These are phyloP conservation scores for Pollicipes pollicipes DNA, from an alignment of 1,140 invertebrate species.

Conservation along the genomic window DNA sequence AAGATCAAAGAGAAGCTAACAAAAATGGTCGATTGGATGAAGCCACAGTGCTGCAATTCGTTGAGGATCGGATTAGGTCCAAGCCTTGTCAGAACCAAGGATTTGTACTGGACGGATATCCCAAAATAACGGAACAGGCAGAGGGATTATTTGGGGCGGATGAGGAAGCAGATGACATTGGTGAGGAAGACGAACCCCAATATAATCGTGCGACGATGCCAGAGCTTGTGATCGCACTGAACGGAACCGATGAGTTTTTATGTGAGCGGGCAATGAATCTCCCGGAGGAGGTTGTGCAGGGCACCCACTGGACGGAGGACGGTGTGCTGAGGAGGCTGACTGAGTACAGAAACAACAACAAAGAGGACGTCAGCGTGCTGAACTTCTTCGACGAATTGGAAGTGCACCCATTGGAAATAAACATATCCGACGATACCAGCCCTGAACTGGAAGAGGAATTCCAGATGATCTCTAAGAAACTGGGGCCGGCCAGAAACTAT, in stretches of 20 bases:
- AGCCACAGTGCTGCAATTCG: neutral
- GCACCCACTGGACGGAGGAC: neutral
- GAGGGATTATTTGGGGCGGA: neutral
- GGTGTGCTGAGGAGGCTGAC: neutral
- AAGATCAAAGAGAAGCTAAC: neutral
- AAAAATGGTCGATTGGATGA: neutral
- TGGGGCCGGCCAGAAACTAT: neutral
- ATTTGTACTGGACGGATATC: neutral
- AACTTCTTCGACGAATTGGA: slow-evolving; percentile 3
- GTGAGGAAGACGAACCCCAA: neutral
- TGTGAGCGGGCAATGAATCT: neutral
- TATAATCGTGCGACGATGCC: neutral
- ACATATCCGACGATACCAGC: neutral
- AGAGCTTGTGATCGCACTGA: neutral
- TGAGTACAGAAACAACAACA: neutral
- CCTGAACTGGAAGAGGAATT: neutral
- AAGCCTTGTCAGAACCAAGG: neutral
- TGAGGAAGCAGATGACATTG: neutral
- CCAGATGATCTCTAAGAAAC: neutral
- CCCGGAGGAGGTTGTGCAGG: neutral
- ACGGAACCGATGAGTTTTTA: neutral
- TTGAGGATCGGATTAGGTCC: neutral
- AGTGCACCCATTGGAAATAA: neutral
- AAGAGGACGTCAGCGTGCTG: neutral
- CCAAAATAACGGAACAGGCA: neutral